Base-by-base conservation (phyloP, 2,797 vertebrate genomes). In the Hydrocynus forskahlii region DNA sequence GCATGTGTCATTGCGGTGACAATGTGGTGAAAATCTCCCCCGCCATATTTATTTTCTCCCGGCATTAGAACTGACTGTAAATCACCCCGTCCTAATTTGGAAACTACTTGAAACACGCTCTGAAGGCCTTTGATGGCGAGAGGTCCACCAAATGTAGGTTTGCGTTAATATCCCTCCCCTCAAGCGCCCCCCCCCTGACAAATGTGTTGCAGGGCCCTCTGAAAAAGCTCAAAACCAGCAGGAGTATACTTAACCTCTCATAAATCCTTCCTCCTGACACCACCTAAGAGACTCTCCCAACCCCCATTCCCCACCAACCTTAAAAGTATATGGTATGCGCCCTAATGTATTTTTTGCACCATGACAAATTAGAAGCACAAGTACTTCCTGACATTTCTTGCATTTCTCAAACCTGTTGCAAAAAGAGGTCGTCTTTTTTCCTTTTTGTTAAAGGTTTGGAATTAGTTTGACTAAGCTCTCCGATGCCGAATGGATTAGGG, bases 211-310 rank as follows among this genome's bases (percentile, higher is more conserved):
- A 43, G 57, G 48, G 77, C 14, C 68, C 52, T 62, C 54, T 77
- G 81, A 86, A 80, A 72, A 80, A 74, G 77, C 68, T 81, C 76
- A 73, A 83, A 82, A 85, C 67, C 74, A 76, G 52, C 76, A 81
- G 82, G 81, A 80, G 78, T 86, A 86, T 84, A 85, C 87, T 88
- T 89, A 78, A 87, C 86, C 87, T 81, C 59, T 81, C 63, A 80
- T 86, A 88, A 89, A 84, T 90, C 88, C 79, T 73, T 48, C 17
- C 40, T 35, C 55, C 71, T 83, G 87, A 87, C 85, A 77, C 55
- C 25, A 79, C 83, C 81, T 76, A 14, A 59, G 69, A 78, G 76
- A 85, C 81, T 76, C 64, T 66, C 83, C 70, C 66, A 86, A 48
- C 43, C 74, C 38, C 45, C 40, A 14, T 7, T 40, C 45, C 54